Base-by-base conservation (phyloP, 1,140 invertebrate genomes). In the Globodera ellingtonae region DNA sequence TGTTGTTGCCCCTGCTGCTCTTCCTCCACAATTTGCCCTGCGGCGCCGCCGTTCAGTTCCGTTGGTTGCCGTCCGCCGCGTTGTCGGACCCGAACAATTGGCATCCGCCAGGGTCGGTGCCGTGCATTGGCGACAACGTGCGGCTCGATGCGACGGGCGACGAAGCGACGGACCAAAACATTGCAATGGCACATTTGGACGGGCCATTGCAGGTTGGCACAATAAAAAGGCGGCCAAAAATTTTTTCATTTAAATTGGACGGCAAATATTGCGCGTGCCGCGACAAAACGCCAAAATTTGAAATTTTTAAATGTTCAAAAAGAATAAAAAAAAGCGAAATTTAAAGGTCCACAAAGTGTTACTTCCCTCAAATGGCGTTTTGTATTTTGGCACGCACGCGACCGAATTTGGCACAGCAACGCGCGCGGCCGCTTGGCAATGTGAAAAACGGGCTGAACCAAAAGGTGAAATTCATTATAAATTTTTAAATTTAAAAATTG, bases 321-420 rank as follows among this genome's bases (percentile, higher is more conserved):
- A 35, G 35, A 35, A 35, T 35, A 35, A 70, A 15, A 70, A 70
- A 70, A n/a, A n/a, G 44, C 48, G 44, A 18, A 18, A n/a, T 13
- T 46, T 46, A 4, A 18, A 70, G 15, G 72, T 56, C 18, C 13
- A 56, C 18, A 74, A 52, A 44, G 24, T 74, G 65, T 15, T 47
- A 74, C 46, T 74, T 6, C 72, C 72, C 13, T 24, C 56, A 74
- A 74, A 74, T 74, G 72, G 72, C 35, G 52, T 74, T 52, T 44
- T 74, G 56, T 74, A 62, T 46, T 74, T 74, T 74, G 72, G 72
- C 56, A 24, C 24, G 15, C 44, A 46, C 7, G 48, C 47, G 44
- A 56, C 56, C 56, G 65, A 62, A 18, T 52, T 50, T 18, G 72
- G 62, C 35, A 59, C 56, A 59, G 56, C 56, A 18, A 15, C 15